Evolutionary conservation across 30 jellyfish, hydroid and myxozoan genomes (phyloP).

Genomic region (Aurelia coerulea): DNA sequence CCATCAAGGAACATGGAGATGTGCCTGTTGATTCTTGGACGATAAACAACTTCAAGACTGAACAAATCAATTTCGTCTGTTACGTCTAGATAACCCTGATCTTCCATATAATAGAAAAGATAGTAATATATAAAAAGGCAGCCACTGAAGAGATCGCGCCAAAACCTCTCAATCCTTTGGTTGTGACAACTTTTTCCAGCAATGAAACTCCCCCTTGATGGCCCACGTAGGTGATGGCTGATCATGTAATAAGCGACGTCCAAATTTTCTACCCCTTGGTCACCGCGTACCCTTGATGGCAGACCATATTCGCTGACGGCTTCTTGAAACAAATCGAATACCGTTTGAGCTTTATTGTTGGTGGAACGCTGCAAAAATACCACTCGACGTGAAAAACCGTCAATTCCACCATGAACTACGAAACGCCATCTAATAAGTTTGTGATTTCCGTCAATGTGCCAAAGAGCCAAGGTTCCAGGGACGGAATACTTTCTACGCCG

Average conservation of each 20-base stretch:
- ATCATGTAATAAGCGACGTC: slow-evolving; percentile 51
- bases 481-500: too few relatives aligned
- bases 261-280: slow-evolving; percentile 49
- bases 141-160: too few relatives aligned
- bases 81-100: too few relatives aligned
- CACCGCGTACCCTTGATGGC: slow-evolving; percentile 56
- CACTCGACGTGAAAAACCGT: slow-evolving; percentile 31
- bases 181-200: slow-evolving; percentile 66
- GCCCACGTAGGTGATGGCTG: slow-evolving; percentile 42
- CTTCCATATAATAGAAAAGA: too few relatives aligned
- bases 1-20: too few relatives aligned
- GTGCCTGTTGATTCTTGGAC: too few relatives aligned
- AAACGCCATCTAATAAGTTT: slow-evolving; percentile 50
- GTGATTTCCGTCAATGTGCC: slow-evolving; percentile 55
- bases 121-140: too few relatives aligned
- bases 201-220: slow-evolving; percentile 51
- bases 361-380: slow-evolving; percentile 22
- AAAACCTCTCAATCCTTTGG: slow-evolving; percentile 46
- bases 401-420: slow-evolving; percentile 53
- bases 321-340: neutral
- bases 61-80: too few relatives aligned
- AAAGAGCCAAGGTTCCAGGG: too few relatives aligned
- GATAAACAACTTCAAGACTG: too few relatives aligned
- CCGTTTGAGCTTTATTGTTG: slow-evolving; percentile 32
- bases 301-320: slow-evolving; percentile 23